These are phyloP conservation scores for Macrosoma leucophasiata DNA, from an alignment of 2,888 invertebrate species.

Conservation along the genomic window DNA sequence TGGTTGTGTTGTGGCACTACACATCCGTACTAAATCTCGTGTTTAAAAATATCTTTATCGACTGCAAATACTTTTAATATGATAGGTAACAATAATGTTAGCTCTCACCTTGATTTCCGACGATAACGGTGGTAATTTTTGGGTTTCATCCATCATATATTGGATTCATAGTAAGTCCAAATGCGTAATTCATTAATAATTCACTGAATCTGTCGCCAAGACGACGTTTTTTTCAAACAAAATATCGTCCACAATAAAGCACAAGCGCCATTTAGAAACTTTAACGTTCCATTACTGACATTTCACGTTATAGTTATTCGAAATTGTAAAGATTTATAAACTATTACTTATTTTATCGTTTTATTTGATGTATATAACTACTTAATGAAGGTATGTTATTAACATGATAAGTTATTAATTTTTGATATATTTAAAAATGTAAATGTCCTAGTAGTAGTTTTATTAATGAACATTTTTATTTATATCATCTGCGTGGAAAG, in stretches of 20 bases:
- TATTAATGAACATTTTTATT: no score
- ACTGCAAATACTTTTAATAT: conserved; percentile 13
- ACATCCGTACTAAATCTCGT: conserved; percentile 1
- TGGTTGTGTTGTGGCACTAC: no score
- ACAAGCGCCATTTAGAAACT: conserved; percentile 27
- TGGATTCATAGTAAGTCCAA: conserved; percentile 61
- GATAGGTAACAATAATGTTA: conserved; percentile 17
- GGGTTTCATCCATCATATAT: conserved; percentile 68
- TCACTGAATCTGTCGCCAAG: conserved; percentile 66
- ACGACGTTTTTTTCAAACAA: conserved; percentile 53
- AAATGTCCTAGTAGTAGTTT: no score
- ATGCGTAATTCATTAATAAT: conserved; percentile 46
- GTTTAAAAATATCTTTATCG: conserved; percentile 24
- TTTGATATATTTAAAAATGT: no score
- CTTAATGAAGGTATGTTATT: no score
- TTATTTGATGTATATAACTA: no score
- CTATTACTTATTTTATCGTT: no score
- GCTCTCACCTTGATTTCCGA: conserved; percentile 54
- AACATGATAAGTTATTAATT: no score
- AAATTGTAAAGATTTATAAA: no score
- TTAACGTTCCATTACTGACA: conserved; percentile 37
- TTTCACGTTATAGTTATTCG: no score
- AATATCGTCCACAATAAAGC: conserved; percentile 34
- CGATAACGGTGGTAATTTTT: conserved; percentile 41
- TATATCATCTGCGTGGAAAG: no score